Conservation (phyloP, 2,113 vertebrate species). For the Bubalus kerabau region DNA sequence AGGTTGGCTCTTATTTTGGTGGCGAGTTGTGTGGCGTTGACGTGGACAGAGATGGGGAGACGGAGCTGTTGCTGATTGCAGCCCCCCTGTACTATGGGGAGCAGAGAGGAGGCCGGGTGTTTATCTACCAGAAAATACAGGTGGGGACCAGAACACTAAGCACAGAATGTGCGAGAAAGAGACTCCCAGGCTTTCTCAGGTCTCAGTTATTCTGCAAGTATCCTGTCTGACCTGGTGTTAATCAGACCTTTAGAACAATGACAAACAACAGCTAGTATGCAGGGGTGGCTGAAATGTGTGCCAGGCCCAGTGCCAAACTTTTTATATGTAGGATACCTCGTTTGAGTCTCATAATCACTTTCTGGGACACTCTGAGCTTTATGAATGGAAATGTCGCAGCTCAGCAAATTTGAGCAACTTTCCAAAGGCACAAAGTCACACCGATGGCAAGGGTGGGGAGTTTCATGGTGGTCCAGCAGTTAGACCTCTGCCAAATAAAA, state of each 20-base stretch:
- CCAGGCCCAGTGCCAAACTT: neutral
- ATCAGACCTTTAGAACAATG: neutral
- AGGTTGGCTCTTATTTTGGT: slow-evolving; percentile 89
- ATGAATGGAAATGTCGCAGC: neutral
- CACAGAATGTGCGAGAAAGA: neutral
- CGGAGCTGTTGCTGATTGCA: slow-evolving; percentile 85
- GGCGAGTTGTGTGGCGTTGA: slow-evolving; percentile 84
- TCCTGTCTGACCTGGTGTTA: neutral
- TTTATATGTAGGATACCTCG: accelerated
- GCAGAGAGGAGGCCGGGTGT: slow-evolving; percentile 83
- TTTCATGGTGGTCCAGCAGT: neutral
- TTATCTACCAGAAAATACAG: slow-evolving; percentile 76
- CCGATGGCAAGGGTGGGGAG: neutral
- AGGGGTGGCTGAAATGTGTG: too few relatives aligned
- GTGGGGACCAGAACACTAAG: slow-evolving; percentile 56
- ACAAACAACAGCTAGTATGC: neutral
- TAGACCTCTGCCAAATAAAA: neutral
- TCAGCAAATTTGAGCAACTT: neutral
- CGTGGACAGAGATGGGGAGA: slow-evolving; percentile 64
- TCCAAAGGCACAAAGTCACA: neutral
- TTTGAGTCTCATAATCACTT: neutral
- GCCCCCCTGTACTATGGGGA: slow-evolving; percentile 80
- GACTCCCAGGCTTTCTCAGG: neutral
- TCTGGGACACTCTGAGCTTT: neutral
- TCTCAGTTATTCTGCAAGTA: neutral